Evolutionary conservation across 2,113 vertebrate genomes (phyloP).

Genomic region (Callochromis pleurospilus): DNA sequence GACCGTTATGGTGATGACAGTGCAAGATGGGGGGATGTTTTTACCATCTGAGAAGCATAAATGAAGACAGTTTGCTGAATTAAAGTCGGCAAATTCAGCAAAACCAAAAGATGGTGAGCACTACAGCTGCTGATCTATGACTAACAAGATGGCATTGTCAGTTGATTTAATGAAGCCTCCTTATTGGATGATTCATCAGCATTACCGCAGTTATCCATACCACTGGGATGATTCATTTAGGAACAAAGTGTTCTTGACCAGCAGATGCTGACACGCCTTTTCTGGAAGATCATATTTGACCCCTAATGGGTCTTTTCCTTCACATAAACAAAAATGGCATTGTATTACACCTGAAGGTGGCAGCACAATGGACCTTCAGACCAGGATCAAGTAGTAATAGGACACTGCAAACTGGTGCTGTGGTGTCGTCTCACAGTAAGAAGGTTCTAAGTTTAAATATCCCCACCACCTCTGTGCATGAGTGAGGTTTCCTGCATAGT

Average conservation of each 20-base stretch:
- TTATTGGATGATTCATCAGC: neutral
- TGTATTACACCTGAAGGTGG: neutral
- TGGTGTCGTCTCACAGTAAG: neutral
- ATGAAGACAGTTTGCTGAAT: neutral
- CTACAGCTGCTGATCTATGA: neutral
- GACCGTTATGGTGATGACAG: accelerated
- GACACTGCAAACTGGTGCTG: neutral
- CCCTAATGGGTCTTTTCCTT: neutral
- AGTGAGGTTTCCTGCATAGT: neutral
- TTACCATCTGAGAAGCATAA: neutral
- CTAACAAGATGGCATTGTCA: neutral
- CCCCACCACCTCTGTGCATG: neutral
- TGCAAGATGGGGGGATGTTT: neutral
- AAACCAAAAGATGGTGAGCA: neutral
- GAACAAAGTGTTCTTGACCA: neutral
- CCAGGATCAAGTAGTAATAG: neutral
- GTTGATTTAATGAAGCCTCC: neutral
- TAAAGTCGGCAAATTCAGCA: neutral
- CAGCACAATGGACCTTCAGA: neutral
- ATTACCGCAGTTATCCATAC: accelerated
- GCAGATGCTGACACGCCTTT: accelerated
- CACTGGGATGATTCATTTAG: neutral
- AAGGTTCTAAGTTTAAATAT: neutral
- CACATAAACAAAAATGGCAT: neutral
- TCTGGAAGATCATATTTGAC: neutral